Conservation (phyloP, 2,113 vertebrate genomes). For the Silurus glanis region DNA sequence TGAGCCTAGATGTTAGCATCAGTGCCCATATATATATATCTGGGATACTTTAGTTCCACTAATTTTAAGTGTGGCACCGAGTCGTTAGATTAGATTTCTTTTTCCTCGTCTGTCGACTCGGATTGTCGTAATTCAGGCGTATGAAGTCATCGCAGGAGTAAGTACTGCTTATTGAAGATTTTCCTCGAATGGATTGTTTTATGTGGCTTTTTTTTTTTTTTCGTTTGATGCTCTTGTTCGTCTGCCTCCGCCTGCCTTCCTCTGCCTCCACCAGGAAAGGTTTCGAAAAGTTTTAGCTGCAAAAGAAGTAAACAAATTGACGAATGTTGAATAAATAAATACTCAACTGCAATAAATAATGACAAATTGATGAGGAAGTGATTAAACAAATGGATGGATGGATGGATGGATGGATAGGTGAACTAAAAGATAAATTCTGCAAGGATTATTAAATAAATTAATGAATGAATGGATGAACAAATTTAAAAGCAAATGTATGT, state of each 20-base stretch:
- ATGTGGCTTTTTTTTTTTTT: neutral
- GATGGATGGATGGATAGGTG: neutral
- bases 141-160: neutral
- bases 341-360: too few species aligned
- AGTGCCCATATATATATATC: neutral
- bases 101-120: neutral
- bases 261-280: neutral
- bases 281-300: too few species aligned
- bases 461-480: neutral
- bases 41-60: neutral
- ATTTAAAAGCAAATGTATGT: too few species aligned
- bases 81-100: constrained; percentile 12
- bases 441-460: neutral
- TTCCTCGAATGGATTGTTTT: neutral
- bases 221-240: neutral
- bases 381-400: neutral
- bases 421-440: too few species aligned
- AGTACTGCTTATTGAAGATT: constrained; percentile 10
- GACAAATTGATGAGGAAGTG: too few species aligned
- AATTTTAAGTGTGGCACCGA: neutral
- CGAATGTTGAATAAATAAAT: too few species aligned
- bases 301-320: too few species aligned
- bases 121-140: neutral
- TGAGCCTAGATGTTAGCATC: neutral
- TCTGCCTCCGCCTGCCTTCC: neutral